Evolutionary conservation across 2,888 invertebrate species (phyloP), one percentile per base, ranked within the genome.

Genomic region (Acheta domesticus): DNA sequence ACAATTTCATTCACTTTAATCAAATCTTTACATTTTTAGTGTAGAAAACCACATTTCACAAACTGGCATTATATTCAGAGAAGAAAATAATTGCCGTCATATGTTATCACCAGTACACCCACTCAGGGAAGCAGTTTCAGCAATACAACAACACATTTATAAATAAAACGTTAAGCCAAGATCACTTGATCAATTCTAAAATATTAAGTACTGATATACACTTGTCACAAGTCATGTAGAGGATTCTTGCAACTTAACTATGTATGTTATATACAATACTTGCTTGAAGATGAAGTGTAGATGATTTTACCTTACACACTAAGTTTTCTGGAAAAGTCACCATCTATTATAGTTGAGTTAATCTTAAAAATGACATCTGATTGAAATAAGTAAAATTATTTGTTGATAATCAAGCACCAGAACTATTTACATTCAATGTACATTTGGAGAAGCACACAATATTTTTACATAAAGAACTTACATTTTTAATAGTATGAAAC

Each of bases 1-100:
- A 62, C 62, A 62, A 62, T 62, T 62, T n/a, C 62, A 62, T 62
- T 62, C 62, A 62, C 62, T 62, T 62, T 62, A 62, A 62, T 62
- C 16, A 62, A 62, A 62, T 62, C 62, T 62, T 62, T 62, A 62
- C 62, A 62, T 19, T 62, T 62, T 62, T 62, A 62, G 62, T 19
- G 62, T 62, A 62, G 62, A 62, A 62, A 62, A 62, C 14, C 62
- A 62, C 62, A 62, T 62, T 62, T 62, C 62, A 62, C 62, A 62
- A 62, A 62, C 62, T 62, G 62, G 62, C 62, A 62, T 62, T 36
- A 36, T 36, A 62, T 19, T 62, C 62, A 62, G 62, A 62, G n/a
- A 14, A 19, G 62, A 62, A 19, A 62, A 19, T 62, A 62, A 62
- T 19, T 62, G 62, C 62, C 62, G n/a, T 62, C n/a, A 62, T 62